These are phyloP conservation scores for Otolemur garnettii DNA, from an alignment of 2,113 vertebrate genomes.

Conservation along the genomic window DNA sequence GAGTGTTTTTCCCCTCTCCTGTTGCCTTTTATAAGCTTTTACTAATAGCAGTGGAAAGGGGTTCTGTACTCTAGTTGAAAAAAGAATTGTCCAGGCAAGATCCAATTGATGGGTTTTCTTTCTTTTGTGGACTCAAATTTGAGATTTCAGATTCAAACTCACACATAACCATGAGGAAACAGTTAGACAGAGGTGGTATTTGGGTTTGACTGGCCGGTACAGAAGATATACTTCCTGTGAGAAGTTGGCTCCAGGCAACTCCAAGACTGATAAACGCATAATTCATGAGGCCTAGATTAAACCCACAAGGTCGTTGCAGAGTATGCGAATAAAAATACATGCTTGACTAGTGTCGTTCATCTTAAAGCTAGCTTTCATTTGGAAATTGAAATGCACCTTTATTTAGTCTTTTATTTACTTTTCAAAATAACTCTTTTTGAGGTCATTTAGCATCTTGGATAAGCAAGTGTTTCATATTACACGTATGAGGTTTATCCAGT, in stretches of 20 bases:
- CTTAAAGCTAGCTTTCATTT: background rate
- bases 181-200: background rate
- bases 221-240: background rate
- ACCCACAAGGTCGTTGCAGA: background rate
- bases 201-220: background rate
- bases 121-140: background rate
- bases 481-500: background rate
- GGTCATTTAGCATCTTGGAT: conserved; percentile 2
- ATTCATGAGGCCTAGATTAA: background rate
- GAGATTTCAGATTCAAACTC: background rate
- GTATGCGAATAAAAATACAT: background rate
- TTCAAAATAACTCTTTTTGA: background rate
- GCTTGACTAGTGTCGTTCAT: background rate
- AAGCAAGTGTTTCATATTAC: background rate
- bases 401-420: conserved; percentile 1
- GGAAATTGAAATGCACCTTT: background rate
- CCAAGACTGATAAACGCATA: background rate
- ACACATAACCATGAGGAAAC: background rate
- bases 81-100: background rate
- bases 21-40: background rate
- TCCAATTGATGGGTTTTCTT: background rate
- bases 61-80: background rate
- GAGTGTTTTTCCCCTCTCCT: background rate
- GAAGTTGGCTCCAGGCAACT: background rate
- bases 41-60: background rate